A percentile compares a stretch with the other conserved stretches of the same genome.
phyloP scores from a whole-genome alignment of 1,140 invertebrate species.

The Macrostomum lignano region DNA sequence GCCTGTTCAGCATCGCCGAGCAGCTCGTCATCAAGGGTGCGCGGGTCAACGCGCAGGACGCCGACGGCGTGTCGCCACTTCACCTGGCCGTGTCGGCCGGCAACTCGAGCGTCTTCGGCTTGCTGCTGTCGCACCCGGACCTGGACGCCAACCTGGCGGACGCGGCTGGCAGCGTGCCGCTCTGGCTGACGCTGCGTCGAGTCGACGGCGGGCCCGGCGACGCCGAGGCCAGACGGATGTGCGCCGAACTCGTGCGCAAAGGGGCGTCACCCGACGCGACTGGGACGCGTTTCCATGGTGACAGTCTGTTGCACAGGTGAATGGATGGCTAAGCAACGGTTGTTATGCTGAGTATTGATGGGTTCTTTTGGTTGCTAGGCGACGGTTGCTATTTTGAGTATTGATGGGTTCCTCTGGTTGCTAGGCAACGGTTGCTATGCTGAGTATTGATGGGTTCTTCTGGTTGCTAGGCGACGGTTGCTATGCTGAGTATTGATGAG shows the following conservation, averaged over 20 bases:
- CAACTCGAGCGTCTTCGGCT: constrained; percentile 48
- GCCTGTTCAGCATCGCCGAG: too few species aligned
- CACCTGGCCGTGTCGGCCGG: constrained; percentile 70
- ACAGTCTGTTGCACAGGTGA: constrained; percentile 37
- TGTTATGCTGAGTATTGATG: too few species aligned
- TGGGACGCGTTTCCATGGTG: constrained; percentile 13
- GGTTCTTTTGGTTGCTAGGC: too few species aligned
- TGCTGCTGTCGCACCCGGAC: constrained; percentile 48
- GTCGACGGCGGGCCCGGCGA: too few species aligned
- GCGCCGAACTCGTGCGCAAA: constrained; percentile 5
- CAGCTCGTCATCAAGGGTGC: too few species aligned
- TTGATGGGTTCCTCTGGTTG: too few species aligned
- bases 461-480: too few species aligned
- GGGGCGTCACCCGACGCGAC: constrained; percentile 5
- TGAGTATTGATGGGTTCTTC: too few species aligned
- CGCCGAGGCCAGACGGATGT: constrained; percentile 1
- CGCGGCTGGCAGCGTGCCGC: constrained; percentile 53
- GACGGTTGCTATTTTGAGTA: too few species aligned
- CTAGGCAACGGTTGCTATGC: too few species aligned
- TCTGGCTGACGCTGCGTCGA: constrained; percentile 47
- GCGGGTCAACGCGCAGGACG: constrained; percentile 52
- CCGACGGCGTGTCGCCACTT: constrained; percentile 56
- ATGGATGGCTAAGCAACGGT: constrained; percentile 38
- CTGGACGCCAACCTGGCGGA: constrained; percentile 54
- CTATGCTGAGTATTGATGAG: too few species aligned